Evolutionary conservation across 2,113 vertebrate genomes (phyloP).

Genomic region (Aythya baeri): DNA sequence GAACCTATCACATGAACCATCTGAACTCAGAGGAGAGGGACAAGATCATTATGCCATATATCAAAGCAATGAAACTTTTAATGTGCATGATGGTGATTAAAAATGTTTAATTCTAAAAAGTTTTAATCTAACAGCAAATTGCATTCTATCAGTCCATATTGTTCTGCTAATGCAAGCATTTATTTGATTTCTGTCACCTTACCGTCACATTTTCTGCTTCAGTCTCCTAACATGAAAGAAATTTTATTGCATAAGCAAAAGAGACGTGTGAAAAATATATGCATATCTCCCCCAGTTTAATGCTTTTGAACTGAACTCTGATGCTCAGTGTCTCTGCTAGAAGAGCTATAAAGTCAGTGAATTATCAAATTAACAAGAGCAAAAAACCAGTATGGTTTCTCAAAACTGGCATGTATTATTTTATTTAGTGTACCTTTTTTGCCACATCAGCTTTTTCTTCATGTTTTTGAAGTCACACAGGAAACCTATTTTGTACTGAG

Average conservation of each 20-base stretch:
- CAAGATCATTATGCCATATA: background rate
- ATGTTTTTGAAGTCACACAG: background rate
- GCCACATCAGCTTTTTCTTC: background rate
- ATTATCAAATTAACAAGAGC: conserved; percentile 40
- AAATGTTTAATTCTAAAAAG: background rate
- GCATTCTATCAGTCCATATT: background rate
- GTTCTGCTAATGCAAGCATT: background rate
- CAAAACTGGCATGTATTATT: background rate
- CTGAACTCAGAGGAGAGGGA: background rate
- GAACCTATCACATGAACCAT: background rate
- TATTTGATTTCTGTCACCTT: background rate
- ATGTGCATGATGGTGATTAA: background rate
- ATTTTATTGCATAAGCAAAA: background rate
- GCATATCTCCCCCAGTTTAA: background rate
- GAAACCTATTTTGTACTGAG: background rate
- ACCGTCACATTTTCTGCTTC: background rate
- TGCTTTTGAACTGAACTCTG: background rate
- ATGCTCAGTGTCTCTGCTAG: background rate
- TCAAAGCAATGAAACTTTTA: background rate
- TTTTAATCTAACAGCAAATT: background rate
- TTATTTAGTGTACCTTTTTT: conserved; percentile 31
- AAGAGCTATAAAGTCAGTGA: conserved; percentile 18
- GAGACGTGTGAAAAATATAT: background rate
- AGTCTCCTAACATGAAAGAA: background rate
- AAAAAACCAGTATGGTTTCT: conserved; percentile 17